Conservation (phyloP, 2,797 vertebrate species). For the Diplodus puntazzo region DNA sequence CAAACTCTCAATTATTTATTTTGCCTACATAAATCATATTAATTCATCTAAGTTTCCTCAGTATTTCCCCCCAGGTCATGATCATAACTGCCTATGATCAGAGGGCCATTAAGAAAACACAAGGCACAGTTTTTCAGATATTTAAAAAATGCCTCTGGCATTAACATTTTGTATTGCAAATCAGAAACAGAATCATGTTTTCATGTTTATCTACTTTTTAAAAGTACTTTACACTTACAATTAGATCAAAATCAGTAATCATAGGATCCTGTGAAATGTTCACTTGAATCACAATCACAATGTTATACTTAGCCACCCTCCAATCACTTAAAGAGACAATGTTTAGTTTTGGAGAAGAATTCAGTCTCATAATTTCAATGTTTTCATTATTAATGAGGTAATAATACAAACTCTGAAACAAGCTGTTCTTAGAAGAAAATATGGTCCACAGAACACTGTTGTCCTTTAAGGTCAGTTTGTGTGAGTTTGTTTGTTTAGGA, state of each 20-base stretch:
- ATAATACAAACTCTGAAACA: too few relatives aligned
- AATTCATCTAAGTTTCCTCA: too few relatives aligned
- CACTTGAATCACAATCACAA: not conserved
- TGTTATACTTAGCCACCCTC: not conserved
- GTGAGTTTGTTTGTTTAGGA: too few relatives aligned
- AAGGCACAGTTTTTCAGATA: not conserved
- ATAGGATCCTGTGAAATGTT: not conserved
- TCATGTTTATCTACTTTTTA: not conserved
- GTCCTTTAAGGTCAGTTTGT: too few relatives aligned
- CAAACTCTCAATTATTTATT: too few relatives aligned
- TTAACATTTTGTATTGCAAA: not conserved
- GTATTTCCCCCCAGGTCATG: too few relatives aligned
- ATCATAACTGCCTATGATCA: not conserved
- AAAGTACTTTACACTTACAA: conserved; percentile 3
- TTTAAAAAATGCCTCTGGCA: not conserved
- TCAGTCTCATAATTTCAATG: too few relatives aligned
- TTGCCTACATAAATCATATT: too few relatives aligned
- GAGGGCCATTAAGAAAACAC: not conserved
- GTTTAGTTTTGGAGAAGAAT: too few relatives aligned
- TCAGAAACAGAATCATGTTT: not conserved
- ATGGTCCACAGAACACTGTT: too few relatives aligned
- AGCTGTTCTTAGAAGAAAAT: too few relatives aligned
- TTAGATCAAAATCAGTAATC: not conserved
- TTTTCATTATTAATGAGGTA: too few relatives aligned
- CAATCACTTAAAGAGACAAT: not conserved